Conservation (phyloP, 1,140 invertebrate genomes). For the Oncopodura yosiiana region DNA sequence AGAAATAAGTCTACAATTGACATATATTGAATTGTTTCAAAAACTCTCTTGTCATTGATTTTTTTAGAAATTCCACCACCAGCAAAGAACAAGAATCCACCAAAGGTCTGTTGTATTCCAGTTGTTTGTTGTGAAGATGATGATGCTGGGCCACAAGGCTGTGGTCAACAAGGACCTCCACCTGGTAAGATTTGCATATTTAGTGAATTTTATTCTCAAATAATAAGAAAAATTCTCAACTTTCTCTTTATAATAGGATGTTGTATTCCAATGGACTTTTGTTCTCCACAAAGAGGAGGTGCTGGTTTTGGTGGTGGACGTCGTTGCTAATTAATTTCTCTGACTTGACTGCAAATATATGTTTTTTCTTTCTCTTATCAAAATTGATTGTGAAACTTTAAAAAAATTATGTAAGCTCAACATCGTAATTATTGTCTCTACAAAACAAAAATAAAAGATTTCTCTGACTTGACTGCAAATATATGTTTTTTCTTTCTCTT, state of each 20-base stretch:
- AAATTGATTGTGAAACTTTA: no score
- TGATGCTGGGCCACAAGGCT: background rate
- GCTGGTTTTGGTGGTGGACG: no score
- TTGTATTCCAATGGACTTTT: conserved; percentile 12
- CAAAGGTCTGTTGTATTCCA: conserved; percentile 33
- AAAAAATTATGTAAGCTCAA: no score
- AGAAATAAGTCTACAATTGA: no score
- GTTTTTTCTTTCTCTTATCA: no score
- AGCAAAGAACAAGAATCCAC: conserved; percentile 28
- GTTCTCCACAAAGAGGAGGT: background rate
- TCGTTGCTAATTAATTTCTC: no score
- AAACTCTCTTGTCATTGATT: conserved; percentile 2
- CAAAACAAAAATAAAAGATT: no score
- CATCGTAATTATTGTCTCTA: no score
- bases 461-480: no score
- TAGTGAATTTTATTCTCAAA: background rate
- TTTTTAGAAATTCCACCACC: conserved; percentile 33
- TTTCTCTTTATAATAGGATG: background rate
- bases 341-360: no score
- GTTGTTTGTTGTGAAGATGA: conserved; percentile 30
- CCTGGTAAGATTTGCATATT: conserved; percentile 11
- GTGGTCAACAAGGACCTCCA: conserved; percentile 10
- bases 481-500: no score
- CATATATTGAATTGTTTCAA: background rate
- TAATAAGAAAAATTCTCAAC: no score